Conservation (phyloP, 2,888 invertebrate genomes). For the Ochropacha duplaris region DNA sequence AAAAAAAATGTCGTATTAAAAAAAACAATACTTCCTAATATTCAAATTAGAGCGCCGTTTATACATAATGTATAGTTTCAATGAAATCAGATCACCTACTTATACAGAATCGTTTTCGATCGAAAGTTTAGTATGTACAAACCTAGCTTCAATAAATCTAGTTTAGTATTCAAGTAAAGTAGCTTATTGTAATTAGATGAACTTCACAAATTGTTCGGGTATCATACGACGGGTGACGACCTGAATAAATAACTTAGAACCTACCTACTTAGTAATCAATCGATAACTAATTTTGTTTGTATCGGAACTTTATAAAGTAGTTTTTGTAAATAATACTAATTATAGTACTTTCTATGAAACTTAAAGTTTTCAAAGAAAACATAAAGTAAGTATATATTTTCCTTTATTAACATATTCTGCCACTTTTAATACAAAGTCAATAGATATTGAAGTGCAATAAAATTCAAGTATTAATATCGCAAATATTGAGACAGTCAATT, state of each 20-base stretch:
- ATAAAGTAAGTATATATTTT: too few relatives aligned
- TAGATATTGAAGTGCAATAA: background rate
- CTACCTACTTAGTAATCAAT: background rate
- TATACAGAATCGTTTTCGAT: too few relatives aligned
- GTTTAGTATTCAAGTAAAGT: background rate
- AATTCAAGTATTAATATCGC: too few relatives aligned
- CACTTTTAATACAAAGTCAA: background rate
- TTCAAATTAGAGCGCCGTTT: too few relatives aligned
- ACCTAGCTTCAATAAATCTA: too few relatives aligned
- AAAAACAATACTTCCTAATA: too few relatives aligned
- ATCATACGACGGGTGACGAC: background rate
- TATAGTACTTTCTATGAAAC: too few relatives aligned
- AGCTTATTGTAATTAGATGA: constrained; percentile 3
- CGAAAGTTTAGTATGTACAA: too few relatives aligned
- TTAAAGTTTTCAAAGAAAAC: too few relatives aligned
- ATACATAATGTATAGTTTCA: too few relatives aligned
- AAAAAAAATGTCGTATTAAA: too few relatives aligned
- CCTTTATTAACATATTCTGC: background rate
- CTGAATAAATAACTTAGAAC: background rate
- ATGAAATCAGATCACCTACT: too few relatives aligned
- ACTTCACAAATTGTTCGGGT: background rate
- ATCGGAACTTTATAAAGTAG: background rate
- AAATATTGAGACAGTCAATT: background rate
- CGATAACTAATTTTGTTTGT: background rate
- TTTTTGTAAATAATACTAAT: background rate